These are phyloP conservation scores for Diachasmimorpha longicaudata DNA, from an alignment of 1,140 invertebrate species.

Conservation along the genomic window DNA sequence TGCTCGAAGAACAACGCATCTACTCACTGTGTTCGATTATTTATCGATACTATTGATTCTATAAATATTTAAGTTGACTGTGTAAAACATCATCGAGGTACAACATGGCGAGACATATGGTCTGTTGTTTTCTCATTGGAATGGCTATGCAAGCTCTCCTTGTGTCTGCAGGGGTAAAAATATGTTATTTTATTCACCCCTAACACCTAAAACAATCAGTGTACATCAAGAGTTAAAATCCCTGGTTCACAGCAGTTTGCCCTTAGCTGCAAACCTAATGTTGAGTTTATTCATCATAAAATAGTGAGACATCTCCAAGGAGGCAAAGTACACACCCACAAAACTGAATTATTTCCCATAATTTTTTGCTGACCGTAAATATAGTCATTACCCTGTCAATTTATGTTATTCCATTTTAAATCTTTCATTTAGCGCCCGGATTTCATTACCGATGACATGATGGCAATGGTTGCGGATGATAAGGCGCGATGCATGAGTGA, in stretches of 20 bases:
- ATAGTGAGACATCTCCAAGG: no score
- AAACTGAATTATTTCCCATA: no score
- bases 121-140: neutral
- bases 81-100: neutral
- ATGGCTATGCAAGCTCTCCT: neutral
- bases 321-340: no score
- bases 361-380: no score
- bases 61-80: neutral
- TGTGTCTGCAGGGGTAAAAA: conserved; percentile 14
- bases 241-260: no score
- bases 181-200: neutral
- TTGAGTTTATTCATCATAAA: no score
- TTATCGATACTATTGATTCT: neutral
- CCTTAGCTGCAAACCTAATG: no score
- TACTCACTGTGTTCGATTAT: neutral
- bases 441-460: conserved; percentile 49
- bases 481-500: conserved; percentile 51
- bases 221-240: no score
- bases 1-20: neutral
- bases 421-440: conserved; percentile 41
- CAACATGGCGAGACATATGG: neutral
- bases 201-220: no score
- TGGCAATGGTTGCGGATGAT: conserved; percentile 50
- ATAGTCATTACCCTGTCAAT: no score
- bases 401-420: neutral